A percentile compares a stretch with the other conserved stretches of the same genome.
Evolutionary conservation across 2,797 vertebrate genomes (phyloP).

Genomic region (Rhinophrynus dorsalis): DNA sequence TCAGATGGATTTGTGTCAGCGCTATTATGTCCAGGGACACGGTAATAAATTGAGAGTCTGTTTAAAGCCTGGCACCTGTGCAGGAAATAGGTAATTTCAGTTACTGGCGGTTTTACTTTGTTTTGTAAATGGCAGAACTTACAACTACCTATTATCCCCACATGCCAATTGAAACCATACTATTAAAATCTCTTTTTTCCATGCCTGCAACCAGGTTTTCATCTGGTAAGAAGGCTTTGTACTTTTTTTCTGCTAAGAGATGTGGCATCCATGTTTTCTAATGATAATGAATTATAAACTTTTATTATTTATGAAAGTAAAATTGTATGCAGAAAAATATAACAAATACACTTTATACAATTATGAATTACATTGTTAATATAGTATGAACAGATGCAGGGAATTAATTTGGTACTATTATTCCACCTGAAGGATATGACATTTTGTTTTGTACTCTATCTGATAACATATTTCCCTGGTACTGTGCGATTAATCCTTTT

Average conservation of each 20-base stretch:
- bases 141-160: constrained; percentile 40
- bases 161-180: constrained; percentile 54
- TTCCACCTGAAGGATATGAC: too few species aligned
- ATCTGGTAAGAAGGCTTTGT: constrained; percentile 25
- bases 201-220: constrained; percentile 6
- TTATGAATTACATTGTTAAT: too few species aligned
- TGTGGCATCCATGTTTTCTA: background rate
- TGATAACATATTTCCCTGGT: too few species aligned
- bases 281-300: too few species aligned
- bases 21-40: constrained; percentile 69
- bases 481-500: too few species aligned
- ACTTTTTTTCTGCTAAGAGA: constrained; percentile 4
- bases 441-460: too few species aligned
- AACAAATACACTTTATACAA: too few species aligned
- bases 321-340: too few species aligned
- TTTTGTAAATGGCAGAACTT: constrained; percentile 62
- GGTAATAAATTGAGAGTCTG: constrained; percentile 69
- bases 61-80: constrained; percentile 68
- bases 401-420: too few species aligned
- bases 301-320: too few species aligned
- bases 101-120: constrained; percentile 60
- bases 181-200: constrained; percentile 50
- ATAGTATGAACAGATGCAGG: too few species aligned
- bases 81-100: constrained; percentile 71
- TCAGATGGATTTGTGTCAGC: constrained; percentile 72